A percentile compares a stretch with the other conserved stretches of the same genome.
Evolutionary conservation across 2,888 invertebrate species (phyloP).

Genomic region (Bellardia pandia): DNA sequence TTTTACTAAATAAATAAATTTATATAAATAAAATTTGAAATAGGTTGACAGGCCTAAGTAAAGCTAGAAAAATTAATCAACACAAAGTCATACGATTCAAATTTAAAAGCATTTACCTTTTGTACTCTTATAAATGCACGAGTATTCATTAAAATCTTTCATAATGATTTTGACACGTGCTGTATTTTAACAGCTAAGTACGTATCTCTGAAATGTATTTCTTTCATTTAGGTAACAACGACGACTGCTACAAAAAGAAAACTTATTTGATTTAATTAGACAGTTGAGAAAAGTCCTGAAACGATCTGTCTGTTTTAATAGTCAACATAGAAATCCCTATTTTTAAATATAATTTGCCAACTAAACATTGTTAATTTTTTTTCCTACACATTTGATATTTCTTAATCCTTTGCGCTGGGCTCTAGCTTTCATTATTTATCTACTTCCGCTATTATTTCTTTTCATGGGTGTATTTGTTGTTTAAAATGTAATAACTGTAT

Average conservation of each 20-base stretch:
- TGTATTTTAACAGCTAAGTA: neutral
- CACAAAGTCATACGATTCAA: too few relatives aligned
- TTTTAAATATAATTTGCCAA: conserved; percentile 31
- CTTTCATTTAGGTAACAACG: too few relatives aligned
- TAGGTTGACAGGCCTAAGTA: too few relatives aligned
- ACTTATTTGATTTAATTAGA: conserved; percentile 15
- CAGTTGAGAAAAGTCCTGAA: conserved; percentile 8
- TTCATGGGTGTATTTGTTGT: neutral
- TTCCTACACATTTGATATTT: neutral
- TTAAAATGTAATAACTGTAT: neutral
- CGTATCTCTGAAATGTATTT: too few relatives aligned
- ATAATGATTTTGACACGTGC: neutral
- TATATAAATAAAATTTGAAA: too few relatives aligned
- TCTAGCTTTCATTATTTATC: conserved; percentile 18
- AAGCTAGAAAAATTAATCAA: too few relatives aligned
- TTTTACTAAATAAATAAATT: too few relatives aligned
- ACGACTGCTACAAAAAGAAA: neutral
- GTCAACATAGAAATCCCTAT: neutral
- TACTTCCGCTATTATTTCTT: conserved; percentile 11
- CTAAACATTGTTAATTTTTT: conserved; percentile 23
- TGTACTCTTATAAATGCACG: too few relatives aligned
- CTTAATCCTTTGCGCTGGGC: neutral
- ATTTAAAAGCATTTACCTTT: too few relatives aligned
- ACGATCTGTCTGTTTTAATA: neutral
- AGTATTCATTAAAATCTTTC: neutral